Evolutionary conservation across 2,113 vertebrate species (phyloP).

Genomic region (Thamnophis sirtalis): DNA sequence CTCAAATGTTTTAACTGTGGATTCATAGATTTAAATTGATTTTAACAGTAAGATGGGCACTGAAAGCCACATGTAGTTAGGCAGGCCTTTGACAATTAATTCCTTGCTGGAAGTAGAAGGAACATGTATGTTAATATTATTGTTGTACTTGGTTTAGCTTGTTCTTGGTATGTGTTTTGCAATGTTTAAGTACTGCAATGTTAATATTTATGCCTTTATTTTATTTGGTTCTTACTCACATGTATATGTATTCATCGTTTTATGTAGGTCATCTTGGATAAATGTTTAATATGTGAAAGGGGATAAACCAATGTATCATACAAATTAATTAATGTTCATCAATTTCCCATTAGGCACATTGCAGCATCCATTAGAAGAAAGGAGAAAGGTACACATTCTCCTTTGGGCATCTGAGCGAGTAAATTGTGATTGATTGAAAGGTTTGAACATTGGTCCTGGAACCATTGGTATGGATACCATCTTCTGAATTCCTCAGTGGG

Average conservation of each 20-base stretch:
- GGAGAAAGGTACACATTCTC: conserved; percentile 59
- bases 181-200: not conserved
- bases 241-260: not conserved
- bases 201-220: not conserved
- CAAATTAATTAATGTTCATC: not conserved
- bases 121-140: not conserved
- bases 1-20: not conserved
- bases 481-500: not conserved
- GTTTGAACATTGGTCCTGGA: conserved; percentile 59
- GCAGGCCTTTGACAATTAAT: not conserved
- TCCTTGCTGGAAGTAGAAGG: not conserved
- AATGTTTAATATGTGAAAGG: not conserved
- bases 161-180: not conserved
- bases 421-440: conserved; percentile 63
- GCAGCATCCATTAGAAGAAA: conserved; percentile 61
- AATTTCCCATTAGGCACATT: conserved; percentile 54
- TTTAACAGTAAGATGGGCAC: not conserved
- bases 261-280: not conserved
- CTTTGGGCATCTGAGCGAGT: conserved; percentile 69
- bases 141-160: not conserved
- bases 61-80: not conserved
- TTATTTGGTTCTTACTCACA: not conserved
- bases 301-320: not conserved
- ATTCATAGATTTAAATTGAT: not conserved
- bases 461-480: conserved; percentile 64